These are phyloP conservation scores for Cremastinae sp. DNA, from an alignment of 2,888 invertebrate genomes.

Conservation along the genomic window DNA sequence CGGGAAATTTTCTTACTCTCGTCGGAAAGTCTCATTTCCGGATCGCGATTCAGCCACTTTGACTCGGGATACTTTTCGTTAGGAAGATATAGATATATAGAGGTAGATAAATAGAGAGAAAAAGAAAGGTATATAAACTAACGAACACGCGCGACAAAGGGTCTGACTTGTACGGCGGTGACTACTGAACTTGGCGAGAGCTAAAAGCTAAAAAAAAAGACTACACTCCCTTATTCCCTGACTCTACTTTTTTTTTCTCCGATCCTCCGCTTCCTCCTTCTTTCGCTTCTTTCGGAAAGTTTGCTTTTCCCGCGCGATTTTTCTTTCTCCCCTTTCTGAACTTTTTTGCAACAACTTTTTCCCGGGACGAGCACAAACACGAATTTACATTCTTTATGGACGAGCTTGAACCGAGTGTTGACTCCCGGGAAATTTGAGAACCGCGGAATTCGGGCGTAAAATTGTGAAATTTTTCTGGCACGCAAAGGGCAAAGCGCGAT, in stretches of 20 bases:
- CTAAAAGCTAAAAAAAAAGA: conserved; percentile 28
- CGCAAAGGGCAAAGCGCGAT: background rate
- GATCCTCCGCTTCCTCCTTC: background rate
- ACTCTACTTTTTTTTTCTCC: conserved; percentile 29
- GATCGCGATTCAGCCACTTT: too few species aligned
- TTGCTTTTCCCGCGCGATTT: conserved; percentile 43
- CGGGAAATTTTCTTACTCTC: background rate
- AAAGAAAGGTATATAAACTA: conserved; percentile 4
- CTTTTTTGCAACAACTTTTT: conserved; percentile 8
- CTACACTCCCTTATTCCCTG: background rate
- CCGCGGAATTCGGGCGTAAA: conserved; percentile 35
- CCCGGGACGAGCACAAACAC: conserved; percentile 55
- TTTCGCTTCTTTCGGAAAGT: conserved; percentile 21
- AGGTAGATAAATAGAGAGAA: background rate
- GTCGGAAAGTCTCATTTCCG: too few species aligned
- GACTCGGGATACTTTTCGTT: too few species aligned
- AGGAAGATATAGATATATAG: too few species aligned
- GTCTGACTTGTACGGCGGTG: conserved; percentile 39
- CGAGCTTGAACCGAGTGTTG: conserved; percentile 50
- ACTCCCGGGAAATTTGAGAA: conserved; percentile 10
- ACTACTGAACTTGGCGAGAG: conserved; percentile 37
- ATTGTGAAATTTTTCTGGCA: conserved; percentile 29
- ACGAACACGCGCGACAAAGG: conserved; percentile 20
- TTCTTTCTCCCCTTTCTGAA: conserved; percentile 26
- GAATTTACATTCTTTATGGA: conserved; percentile 57